Conservation (phyloP, 2,113 vertebrate genomes). For the Acinonyx jubatus region DNA sequence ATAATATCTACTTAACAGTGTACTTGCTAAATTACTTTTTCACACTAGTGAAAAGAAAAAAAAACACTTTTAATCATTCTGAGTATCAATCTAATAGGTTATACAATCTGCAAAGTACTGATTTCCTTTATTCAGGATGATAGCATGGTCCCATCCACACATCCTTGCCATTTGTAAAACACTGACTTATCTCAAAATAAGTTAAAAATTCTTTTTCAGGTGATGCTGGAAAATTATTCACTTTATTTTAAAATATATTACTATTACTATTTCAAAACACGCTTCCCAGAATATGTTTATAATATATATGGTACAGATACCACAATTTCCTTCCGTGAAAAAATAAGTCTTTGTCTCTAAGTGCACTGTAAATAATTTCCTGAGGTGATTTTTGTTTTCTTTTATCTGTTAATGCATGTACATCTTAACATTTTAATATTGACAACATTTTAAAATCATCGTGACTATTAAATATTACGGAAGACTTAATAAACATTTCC, state of each 20-base stretch:
- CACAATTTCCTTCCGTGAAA: conserved; percentile 37
- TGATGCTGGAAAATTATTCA: conserved; percentile 8
- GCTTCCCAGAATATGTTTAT: conserved; percentile 50
- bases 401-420: background rate
- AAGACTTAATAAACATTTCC: background rate
- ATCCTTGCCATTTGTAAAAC: conserved; percentile 54
- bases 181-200: conserved; percentile 37
- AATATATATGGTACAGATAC: background rate
- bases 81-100: background rate
- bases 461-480: background rate
- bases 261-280: conserved; percentile 54
- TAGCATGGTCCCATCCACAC: background rate
- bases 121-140: conserved; percentile 52
- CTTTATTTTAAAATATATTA: conserved; percentile 55
- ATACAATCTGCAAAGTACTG: background rate
- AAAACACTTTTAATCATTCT: background rate
- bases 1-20: background rate
- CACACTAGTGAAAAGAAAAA: background rate
- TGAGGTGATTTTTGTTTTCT: background rate
- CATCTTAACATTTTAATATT: conserved; percentile 25
- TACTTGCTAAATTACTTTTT: background rate
- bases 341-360: conserved; percentile 61
- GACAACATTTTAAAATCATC: background rate
- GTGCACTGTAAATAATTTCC: background rate
- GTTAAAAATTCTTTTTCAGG: background rate